Conservation (phyloP, 1,140 invertebrate genomes). For the Sycobia sp. region DNA sequence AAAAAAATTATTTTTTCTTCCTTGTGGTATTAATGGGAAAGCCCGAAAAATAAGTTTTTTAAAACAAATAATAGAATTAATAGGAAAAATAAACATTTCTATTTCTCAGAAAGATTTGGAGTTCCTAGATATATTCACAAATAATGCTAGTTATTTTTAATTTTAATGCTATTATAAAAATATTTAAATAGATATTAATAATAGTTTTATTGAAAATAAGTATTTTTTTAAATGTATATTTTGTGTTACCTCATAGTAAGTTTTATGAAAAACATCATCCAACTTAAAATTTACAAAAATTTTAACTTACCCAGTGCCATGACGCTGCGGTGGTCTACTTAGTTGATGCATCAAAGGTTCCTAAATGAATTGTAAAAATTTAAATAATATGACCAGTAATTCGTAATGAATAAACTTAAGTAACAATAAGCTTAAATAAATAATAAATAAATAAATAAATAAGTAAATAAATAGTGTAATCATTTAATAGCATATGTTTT, state of each 20-base stretch:
- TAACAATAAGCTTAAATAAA: too few relatives aligned
- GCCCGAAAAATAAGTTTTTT: constrained; percentile 20
- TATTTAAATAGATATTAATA: constrained; percentile 20
- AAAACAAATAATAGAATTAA: constrained; percentile 30
- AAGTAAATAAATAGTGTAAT: background rate
- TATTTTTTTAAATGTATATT: constrained; percentile 28
- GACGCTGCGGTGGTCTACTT: constrained; percentile 52
- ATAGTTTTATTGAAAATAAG: background rate
- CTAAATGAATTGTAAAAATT: constrained; percentile 37
- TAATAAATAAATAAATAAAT: too few relatives aligned
- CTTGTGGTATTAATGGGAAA: constrained; percentile 8
- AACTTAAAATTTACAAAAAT: constrained; percentile 12
- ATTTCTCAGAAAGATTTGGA: constrained; percentile 11
- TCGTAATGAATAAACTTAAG: too few relatives aligned
- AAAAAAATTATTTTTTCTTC: constrained; percentile 12
- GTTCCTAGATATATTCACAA: constrained; percentile 17
- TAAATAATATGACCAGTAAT: background rate
- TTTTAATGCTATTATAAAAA: constrained; percentile 12
- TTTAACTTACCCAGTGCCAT: constrained; percentile 56
- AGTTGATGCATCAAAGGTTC: constrained; percentile 51
- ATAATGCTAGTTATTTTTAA: constrained; percentile 16
- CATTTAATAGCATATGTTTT: too few relatives aligned
- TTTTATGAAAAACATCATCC: background rate
- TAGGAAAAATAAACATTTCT: constrained; percentile 3
- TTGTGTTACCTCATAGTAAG: constrained; percentile 2